These are phyloP conservation scores for Caerostris darwini DNA, from an alignment of 1,140 invertebrate species.

Conservation along the genomic window DNA sequence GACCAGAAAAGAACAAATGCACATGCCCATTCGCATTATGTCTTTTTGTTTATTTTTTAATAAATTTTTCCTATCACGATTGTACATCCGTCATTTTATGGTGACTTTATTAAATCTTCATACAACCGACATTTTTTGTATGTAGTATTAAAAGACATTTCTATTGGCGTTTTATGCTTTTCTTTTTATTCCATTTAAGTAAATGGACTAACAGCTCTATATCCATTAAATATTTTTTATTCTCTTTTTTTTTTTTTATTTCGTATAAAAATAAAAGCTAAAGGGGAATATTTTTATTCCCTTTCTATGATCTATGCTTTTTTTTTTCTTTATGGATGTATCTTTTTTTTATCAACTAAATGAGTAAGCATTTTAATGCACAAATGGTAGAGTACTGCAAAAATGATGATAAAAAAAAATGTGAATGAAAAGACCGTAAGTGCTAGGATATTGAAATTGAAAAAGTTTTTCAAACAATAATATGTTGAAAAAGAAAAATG, in stretches of 20 bases:
- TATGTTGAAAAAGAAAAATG: conserved; percentile 16
- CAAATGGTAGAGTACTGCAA: conserved; percentile 10
- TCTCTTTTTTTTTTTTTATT: background rate
- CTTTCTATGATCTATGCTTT: background rate
- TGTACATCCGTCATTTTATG: conserved; percentile 69
- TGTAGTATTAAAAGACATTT: conserved; percentile 64
- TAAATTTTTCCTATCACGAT: conserved; percentile 59
- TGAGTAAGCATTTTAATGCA: conserved; percentile 67
- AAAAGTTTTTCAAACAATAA: background rate
- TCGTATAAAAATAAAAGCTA: conserved; percentile 14
- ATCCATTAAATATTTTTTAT: conserved; percentile 65
- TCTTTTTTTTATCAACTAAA: conserved; percentile 68
- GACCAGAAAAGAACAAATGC: conserved; percentile 45
- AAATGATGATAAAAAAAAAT: background rate
- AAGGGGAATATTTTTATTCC: conserved; percentile 9
- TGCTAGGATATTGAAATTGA: background rate
- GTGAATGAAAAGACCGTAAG: background rate
- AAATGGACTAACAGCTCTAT: conserved; percentile 75
- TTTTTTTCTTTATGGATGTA: conserved; percentile 43
- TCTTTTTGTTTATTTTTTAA: conserved; percentile 18
- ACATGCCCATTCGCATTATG: conserved; percentile 21
- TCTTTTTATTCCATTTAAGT: conserved; percentile 60
- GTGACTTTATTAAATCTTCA: conserved; percentile 76
- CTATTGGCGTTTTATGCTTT: conserved; percentile 57
- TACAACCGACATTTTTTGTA: conserved; percentile 48